These are phyloP conservation scores for Limnothrissa miodon DNA, from an alignment of 2,113 vertebrate genomes.

Conservation along the genomic window DNA sequence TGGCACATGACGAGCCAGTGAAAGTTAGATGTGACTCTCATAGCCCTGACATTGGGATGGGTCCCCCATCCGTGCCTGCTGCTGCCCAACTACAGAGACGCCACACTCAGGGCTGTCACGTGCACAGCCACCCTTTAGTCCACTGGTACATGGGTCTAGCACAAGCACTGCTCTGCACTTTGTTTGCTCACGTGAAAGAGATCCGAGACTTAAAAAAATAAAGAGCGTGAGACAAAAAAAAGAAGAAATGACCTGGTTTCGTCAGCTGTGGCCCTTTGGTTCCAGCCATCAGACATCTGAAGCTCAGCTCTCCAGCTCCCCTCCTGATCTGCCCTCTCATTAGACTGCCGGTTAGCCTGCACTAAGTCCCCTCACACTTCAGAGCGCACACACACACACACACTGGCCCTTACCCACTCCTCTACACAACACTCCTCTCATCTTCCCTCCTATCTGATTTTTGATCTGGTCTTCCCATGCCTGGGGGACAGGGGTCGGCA, in stretches of 20 bases:
- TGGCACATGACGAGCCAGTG: neutral
- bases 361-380: slow-evolving; percentile 1
- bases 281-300: neutral
- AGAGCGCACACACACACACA: neutral
- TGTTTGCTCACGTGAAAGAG: neutral
- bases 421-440: neutral
- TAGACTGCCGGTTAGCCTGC: slow-evolving; percentile 5
- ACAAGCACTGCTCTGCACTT: neutral
- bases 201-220: neutral
- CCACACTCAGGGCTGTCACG: neutral
- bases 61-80: neutral
- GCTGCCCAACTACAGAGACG: neutral
- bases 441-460: neutral
- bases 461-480: neutral
- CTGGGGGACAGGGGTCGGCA: neutral
- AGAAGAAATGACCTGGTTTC: neutral
- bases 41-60: neutral
- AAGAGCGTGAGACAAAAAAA: no score
- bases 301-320: neutral
- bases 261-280: neutral
- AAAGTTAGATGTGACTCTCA: neutral
- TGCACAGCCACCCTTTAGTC: neutral
- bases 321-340: neutral
- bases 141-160: neutral
- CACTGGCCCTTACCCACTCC: neutral